Conservation (phyloP, 2,888 invertebrate species). For the Cheilosia scutellata region DNA sequence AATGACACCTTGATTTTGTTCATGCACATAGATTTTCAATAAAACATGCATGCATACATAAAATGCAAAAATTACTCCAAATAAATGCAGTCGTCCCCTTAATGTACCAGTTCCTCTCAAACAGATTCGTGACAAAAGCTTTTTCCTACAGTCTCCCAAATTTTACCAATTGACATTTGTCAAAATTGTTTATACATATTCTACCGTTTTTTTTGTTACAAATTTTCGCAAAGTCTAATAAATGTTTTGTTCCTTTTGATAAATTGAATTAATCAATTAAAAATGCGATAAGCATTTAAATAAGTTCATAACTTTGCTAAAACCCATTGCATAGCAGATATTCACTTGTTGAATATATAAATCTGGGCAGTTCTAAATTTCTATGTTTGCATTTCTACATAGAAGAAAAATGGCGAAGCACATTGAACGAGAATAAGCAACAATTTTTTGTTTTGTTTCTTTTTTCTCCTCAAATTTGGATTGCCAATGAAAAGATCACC, state of each 20-base stretch:
- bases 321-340: neutral
- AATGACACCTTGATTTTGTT: too few relatives aligned
- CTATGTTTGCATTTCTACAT: conserved; percentile 50
- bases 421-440: conserved; percentile 49
- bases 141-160: neutral
- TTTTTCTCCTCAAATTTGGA: neutral
- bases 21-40: too few relatives aligned
- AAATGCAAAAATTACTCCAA: too few relatives aligned
- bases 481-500: conserved; percentile 39
- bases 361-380: conserved; percentile 39
- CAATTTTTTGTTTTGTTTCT: conserved; percentile 54
- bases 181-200: conserved; percentile 74
- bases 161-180: conserved; percentile 55
- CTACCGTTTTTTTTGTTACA: conserved; percentile 55
- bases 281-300: neutral
- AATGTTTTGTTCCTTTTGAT: conserved; percentile 41
- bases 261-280: conserved; percentile 38
- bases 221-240: conserved; percentile 42
- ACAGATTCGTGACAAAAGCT: neutral
- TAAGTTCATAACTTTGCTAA: neutral
- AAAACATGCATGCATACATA: too few relatives aligned
- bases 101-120: neutral
- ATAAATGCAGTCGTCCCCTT: neutral
- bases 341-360: conserved; percentile 69
- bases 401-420: conserved; percentile 69